phyloP scores from a whole-genome alignment of 2,113 vertebrate species.

The Psittacula cyanocephala region DNA sequence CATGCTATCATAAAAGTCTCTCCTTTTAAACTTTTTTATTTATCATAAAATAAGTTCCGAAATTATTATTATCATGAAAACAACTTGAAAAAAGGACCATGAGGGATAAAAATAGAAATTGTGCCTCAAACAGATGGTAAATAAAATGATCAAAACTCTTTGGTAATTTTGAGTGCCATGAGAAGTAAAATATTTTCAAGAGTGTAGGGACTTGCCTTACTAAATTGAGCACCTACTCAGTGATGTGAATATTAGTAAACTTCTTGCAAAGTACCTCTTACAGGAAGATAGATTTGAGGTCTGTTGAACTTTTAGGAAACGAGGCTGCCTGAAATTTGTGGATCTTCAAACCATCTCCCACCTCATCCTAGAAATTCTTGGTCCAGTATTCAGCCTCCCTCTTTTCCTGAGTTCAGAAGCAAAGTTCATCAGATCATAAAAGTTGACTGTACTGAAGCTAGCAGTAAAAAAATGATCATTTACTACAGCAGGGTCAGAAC shows the following conservation, averaged over 20 bases:
- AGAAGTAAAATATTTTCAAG: not conserved
- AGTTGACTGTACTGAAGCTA: not conserved
- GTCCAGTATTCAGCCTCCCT: not conserved
- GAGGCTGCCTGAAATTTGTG: not conserved
- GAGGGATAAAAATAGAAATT: not conserved
- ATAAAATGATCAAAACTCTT: not conserved
- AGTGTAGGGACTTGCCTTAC: not conserved
- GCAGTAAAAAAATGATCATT: accelerated
- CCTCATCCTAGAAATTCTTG: not conserved
- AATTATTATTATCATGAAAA: not conserved
- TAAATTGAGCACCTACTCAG: not conserved
- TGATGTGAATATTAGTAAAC: not conserved
- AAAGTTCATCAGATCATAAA: not conserved
- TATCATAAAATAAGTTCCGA: not conserved
- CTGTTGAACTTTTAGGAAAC: not conserved
- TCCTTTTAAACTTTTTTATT: not conserved
- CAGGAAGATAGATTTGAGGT: not conserved
- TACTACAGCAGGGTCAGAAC: not conserved
- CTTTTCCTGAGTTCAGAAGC: not conserved
- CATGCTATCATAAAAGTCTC: not conserved
- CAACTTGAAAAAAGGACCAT: not conserved
- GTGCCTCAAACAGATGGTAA: not conserved
- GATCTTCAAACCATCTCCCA: not conserved
- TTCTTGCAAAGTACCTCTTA: not conserved
- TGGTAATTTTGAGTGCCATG: not conserved